These are phyloP conservation scores for Neotoma lepida DNA, from an alignment of 2,113 vertebrate species.

Conservation along the genomic window DNA sequence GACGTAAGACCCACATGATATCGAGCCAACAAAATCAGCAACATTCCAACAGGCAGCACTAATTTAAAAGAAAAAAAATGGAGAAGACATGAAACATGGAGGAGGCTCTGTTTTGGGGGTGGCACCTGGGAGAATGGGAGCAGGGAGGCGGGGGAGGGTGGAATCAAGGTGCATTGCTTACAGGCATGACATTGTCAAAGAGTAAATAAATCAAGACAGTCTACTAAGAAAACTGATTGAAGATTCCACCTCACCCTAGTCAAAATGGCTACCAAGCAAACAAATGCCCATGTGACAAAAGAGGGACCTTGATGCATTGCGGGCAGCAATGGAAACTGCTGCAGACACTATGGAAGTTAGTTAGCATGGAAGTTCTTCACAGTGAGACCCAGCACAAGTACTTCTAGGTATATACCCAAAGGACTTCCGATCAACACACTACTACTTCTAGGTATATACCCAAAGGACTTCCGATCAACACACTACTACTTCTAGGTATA, in stretches of 20 bases:
- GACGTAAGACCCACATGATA: neutral
- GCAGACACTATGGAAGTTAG: neutral
- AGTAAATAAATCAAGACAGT: neutral
- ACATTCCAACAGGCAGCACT: neutral
- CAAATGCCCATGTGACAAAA: neutral
- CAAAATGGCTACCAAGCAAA: neutral
- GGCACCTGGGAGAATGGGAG: neutral
- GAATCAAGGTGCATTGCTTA: too few relatives aligned
- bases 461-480: neutral
- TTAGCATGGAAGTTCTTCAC: neutral
- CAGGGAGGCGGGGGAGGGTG: neutral
- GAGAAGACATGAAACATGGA: too few relatives aligned
- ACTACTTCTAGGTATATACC: neutral
- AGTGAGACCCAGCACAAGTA: neutral
- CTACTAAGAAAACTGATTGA: neutral
- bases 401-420: too few relatives aligned
- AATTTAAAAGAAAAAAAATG: neutral
- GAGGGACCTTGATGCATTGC: neutral
- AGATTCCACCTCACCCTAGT: neutral
- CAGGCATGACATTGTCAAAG: neutral
- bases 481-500: neutral
- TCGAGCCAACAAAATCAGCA: neutral
- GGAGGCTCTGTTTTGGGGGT: neutral
- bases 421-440: too few relatives aligned
- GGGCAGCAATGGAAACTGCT: neutral